A percentile compares a stretch with the other conserved stretches of the same genome.
Evolutionary conservation across 92 coral and sea anemone genomes (phyloP).

Genomic region (Porites lobata): DNA sequence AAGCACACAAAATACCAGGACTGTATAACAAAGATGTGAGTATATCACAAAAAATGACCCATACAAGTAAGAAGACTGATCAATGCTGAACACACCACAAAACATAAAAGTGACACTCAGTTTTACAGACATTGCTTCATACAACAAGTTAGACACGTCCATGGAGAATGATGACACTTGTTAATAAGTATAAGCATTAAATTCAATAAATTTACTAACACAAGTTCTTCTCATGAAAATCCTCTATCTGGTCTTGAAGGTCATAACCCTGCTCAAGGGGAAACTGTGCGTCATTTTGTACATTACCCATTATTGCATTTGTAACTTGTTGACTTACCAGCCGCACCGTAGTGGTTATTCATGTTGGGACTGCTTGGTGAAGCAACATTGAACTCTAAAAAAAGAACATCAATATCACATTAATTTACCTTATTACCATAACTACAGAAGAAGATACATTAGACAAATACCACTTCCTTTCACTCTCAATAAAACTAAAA

Average conservation of each 20-base stretch:
- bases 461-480: neutral
- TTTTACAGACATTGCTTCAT: neutral
- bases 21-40: neutral
- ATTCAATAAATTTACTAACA: slow-evolving; percentile 9
- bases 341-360: slow-evolving; percentile 49
- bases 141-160: neutral
- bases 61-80: neutral
- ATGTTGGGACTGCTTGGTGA: slow-evolving; percentile 55
- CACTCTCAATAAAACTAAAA: too few relatives aligned
- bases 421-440: neutral
- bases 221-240: neutral
- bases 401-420: slow-evolving; percentile 6
- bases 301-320: neutral
- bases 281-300: neutral
- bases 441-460: slow-evolving; percentile 1
- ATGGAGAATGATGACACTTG: neutral
- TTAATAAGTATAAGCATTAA: neutral
- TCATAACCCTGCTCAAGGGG: neutral
- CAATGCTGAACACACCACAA: neutral
- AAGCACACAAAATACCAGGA: too few relatives aligned
- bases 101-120: neutral
- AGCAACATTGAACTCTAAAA: slow-evolving; percentile 54
- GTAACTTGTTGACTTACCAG: slow-evolving; percentile 43
- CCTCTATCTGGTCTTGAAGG: neutral
- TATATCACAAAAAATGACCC: neutral